Evolutionary conservation across 1,140 invertebrate genomes (phyloP).

Genomic region (Zaprionus lachaisei): DNA sequence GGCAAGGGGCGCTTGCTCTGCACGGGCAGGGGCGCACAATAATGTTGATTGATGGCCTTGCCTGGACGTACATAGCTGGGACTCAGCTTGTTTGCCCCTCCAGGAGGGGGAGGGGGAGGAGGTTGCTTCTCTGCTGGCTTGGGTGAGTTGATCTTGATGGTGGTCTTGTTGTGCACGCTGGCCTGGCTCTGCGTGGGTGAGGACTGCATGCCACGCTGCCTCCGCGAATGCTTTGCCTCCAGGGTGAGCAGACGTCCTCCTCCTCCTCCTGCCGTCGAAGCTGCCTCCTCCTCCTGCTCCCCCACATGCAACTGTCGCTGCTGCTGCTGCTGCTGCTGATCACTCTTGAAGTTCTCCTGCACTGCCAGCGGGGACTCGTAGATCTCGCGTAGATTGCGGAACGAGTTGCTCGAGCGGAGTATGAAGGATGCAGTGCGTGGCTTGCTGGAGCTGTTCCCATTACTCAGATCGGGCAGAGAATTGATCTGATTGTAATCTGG

Average conservation of each 20-base stretch:
- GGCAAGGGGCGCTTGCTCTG: constrained; percentile 64
- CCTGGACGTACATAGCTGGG: neutral
- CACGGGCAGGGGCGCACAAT: constrained; percentile 56
- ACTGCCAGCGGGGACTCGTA: constrained; percentile 87
- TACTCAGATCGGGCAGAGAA: constrained; percentile 76
- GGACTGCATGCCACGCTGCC: constrained; percentile 87
- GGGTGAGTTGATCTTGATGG: constrained; percentile 71
- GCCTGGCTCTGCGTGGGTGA: constrained; percentile 85
- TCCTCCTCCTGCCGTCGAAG: constrained; percentile 59
- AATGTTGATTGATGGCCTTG: constrained; percentile 57
- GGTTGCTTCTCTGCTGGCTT: constrained; percentile 49
- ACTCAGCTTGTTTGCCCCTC: neutral
- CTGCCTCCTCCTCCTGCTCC: constrained; percentile 64
- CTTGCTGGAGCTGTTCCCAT: constrained; percentile 23
- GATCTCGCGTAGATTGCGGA: constrained; percentile 87
- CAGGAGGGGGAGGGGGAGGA: too few species aligned
- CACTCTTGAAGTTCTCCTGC: constrained; percentile 69
- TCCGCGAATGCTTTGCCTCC: constrained; percentile 88
- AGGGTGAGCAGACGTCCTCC: constrained; percentile 86
- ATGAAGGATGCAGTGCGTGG: constrained; percentile 68
- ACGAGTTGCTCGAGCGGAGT: constrained; percentile 69
- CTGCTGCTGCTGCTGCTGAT: constrained; percentile 26
- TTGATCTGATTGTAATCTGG: constrained; percentile 86
- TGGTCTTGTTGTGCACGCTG: constrained; percentile 60
- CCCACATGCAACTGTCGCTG: neutral